phyloP scores from a whole-genome alignment of 2,888 invertebrate species.

The Eristalis tenax region DNA sequence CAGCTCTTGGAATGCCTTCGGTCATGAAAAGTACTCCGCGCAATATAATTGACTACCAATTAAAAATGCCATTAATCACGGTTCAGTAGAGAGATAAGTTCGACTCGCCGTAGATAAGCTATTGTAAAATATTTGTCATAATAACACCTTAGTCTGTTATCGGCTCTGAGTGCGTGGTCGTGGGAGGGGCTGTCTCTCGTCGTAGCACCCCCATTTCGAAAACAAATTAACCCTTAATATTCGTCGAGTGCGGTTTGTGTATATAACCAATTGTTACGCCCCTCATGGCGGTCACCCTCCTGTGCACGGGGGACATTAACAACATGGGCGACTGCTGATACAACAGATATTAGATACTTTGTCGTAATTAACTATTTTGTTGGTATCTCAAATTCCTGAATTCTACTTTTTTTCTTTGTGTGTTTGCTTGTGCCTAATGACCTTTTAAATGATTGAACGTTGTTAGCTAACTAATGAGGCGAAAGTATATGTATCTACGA shows the following conservation, averaged over 20 bases:
- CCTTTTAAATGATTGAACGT: conserved; percentile 69
- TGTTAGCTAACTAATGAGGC: conserved; percentile 67
- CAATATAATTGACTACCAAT: conserved; percentile 57
- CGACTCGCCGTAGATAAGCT: conserved; percentile 33
- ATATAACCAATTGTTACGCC: conserved; percentile 31
- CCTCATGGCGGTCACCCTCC: neutral
- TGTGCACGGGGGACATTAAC: neutral
- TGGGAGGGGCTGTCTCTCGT: neutral
- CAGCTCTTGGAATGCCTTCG: conserved; percentile 17
- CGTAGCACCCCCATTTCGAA: conserved; percentile 21
- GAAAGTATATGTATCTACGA: conserved; percentile 54
- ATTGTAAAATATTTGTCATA: conserved; percentile 35
- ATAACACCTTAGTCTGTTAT: conserved; percentile 39
- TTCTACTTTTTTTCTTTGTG: neutral
- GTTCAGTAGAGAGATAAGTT: conserved; percentile 41
- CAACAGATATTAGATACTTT: conserved; percentile 14
- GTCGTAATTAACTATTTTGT: conserved; percentile 36
- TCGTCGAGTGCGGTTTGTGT: conserved; percentile 26
- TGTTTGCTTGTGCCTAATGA: conserved; percentile 46
- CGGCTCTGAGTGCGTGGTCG: neutral
- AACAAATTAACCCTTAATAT: conserved; percentile 29
- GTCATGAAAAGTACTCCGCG: conserved; percentile 49
- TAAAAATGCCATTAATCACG: conserved; percentile 63
- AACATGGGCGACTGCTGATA: neutral
- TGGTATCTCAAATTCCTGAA: conserved; percentile 33